These are phyloP conservation scores for Chanos chanos DNA, from an alignment of 2,797 vertebrate species.

Conservation along the genomic window DNA sequence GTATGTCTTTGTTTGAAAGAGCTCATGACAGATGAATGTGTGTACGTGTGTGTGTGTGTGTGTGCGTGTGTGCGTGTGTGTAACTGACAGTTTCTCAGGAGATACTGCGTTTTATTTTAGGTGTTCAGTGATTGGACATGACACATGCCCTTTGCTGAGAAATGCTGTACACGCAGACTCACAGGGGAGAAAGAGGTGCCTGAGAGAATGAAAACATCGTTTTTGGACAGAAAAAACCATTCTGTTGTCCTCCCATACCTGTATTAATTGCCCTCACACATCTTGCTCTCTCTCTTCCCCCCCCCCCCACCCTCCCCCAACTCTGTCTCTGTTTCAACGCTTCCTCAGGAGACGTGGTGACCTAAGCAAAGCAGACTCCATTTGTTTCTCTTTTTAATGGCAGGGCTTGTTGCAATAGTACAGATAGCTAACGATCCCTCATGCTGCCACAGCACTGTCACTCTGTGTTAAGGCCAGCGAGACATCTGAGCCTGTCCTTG, in stretches of 20 bases:
- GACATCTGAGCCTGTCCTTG: too few species aligned
- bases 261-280: constrained; percentile 53
- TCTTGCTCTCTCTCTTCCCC: constrained; percentile 48
- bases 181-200: constrained; percentile 36
- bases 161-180: constrained; percentile 60
- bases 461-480: too few species aligned
- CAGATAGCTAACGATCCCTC: too few species aligned
- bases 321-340: neutral
- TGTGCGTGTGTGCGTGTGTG: neutral
- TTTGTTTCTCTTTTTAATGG: neutral
- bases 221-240: constrained; percentile 53
- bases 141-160: constrained; percentile 49
- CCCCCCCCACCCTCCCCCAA: neutral
- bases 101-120: constrained; percentile 39
- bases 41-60: neutral
- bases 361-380: too few species aligned
- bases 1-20: too few species aligned
- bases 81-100: constrained; percentile 33
- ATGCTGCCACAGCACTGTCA: too few species aligned
- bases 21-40: too few species aligned
- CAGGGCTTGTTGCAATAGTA: too few species aligned
- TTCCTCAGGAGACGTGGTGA: too few species aligned
- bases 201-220: constrained; percentile 43
- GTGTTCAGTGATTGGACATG: constrained; percentile 34
- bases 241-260: constrained; percentile 56